These are phyloP conservation scores for Ornithoptera priamus DNA, from an alignment of 2,888 invertebrate genomes.

Conservation along the genomic window DNA sequence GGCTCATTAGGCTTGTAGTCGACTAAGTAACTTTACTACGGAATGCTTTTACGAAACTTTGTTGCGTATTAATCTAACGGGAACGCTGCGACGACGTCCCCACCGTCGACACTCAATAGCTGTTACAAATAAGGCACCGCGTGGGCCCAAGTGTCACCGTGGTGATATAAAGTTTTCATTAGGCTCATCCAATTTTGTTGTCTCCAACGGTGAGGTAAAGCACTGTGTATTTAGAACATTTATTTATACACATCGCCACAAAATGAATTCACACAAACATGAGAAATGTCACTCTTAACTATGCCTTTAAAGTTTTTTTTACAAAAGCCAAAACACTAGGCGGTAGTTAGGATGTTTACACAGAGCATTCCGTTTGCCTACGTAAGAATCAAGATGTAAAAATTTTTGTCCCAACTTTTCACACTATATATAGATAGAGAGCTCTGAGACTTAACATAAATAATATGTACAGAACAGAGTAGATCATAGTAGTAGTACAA, in stretches of 20 bases:
- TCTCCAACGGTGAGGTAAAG: neutral
- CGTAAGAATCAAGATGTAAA: too few species aligned
- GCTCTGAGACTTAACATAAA: too few species aligned
- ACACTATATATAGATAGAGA: too few species aligned
- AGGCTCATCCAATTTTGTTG: neutral
- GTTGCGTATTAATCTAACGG: slow-evolving; percentile 28
- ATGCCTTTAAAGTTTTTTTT: too few species aligned
- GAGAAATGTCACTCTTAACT: too few species aligned
- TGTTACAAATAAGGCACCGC: slow-evolving; percentile 24
- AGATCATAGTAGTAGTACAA: too few species aligned
- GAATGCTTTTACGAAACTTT: slow-evolving; percentile 31
- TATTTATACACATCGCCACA: neutral
- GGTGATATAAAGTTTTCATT: slow-evolving; percentile 5
- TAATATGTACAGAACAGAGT: too few species aligned
- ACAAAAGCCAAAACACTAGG: too few species aligned
- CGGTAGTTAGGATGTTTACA: too few species aligned
- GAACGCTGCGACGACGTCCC: slow-evolving; percentile 13
- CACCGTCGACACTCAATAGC: slow-evolving; percentile 16
- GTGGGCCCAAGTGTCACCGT: slow-evolving; percentile 7
- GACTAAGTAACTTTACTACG: slow-evolving; percentile 25
- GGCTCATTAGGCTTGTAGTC: slow-evolving; percentile 23
- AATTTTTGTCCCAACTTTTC: too few species aligned
- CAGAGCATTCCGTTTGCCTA: too few species aligned
- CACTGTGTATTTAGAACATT: neutral
- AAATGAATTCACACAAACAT: neutral